Base-by-base conservation (phyloP, 2,113 vertebrate genomes). In the Axis porcinus region DNA sequence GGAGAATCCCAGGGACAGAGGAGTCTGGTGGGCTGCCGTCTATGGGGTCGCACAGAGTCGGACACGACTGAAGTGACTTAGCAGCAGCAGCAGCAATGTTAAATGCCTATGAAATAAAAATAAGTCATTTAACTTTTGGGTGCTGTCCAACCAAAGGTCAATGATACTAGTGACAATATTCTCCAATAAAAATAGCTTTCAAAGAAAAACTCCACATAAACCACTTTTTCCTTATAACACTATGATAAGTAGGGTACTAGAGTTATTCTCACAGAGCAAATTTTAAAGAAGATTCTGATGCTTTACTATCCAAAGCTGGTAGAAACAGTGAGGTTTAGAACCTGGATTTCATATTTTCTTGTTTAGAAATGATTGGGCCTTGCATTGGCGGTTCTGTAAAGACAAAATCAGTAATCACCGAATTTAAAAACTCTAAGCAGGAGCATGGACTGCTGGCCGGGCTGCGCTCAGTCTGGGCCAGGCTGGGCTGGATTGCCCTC, bases 401-500 rank as follows among this genome's bases (percentile, higher is more conserved):
- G 17, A 55, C 30, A 85, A 70, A 79, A 85, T 67, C 28, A 78
- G 47, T 89, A 74, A 89, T 67, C 47, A 52, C 11, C 28, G n/a
- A 47, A 23, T n/a, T 70, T 5, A 33, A 62, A 60, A 93, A 60
- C 28, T 89, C 30, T 15, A 85, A 55, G 12, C 13, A 64, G 8
- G 2, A 87, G 6, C 25, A n/a, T 47, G 40, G 23, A 67, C 99
- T 99, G 99, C 99, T 99, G 98, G 99, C 99, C 97, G 99, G 99
- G 98, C 99, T 99, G 98, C 99, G 99, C 99, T 99, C 99, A 98
- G 99, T 99, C 99, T 99, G 99, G 98, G 99, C 99, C 98, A 99
- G 99, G 99, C 99, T 99, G 99, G 99, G 93, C 99, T 99, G 97
- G 99, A 99, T 99, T 99, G 97, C 99, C 99, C 98, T 99, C 99